Base-by-base conservation (phyloP, 2,888 invertebrate genomes). In the Pemphredon lugubris region DNA sequence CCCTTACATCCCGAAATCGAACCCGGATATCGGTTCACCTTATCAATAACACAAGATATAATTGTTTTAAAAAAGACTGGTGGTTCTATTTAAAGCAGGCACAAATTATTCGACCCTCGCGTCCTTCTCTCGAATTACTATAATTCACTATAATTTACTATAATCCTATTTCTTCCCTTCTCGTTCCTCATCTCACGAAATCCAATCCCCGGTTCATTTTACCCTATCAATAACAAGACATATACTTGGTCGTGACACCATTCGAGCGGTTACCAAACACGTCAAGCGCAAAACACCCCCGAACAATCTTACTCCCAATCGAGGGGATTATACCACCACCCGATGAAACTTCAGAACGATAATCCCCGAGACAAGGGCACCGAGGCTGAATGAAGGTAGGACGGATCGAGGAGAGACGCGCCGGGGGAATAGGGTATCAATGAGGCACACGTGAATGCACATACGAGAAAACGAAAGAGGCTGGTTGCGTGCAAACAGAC, bases 401-500 rank as follows among this genome's bases (percentile, higher is more conserved):
- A 45, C 21, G 44, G n/a, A 50, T 34, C 20, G 55, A 39, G n/a
- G 7, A 1, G 16, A 9, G 16, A 7, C 16, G 16, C 37, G 59
- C 54, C 40, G 39, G 40, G 34, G 44, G 58, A 30, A 54, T 58
- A 54, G 61, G 45, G 76, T 72, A 67, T 75, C 78, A 78, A 78
- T 78, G 70, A 75, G 37, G 64, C 42, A 63, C 60, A 59, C 54
- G 47, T 30, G 74, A 68, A 65, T 61, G 65, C 67, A 58, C 64
- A 64, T 50, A 57, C 64, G 67, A 45, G 71, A n/a, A 65, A 66
- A 63, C 53, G 45, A 77, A 67, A 65, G 67, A 67, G 67, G 63
- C 55, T 53, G 68, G 51, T 50, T 39, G 30, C 60, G 63, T 54
- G 74, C 67, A 75, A 75, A 74, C 75, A 75, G 67, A 71, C 48